These are phyloP conservation scores for Netelia inedita DNA, from an alignment of 2,888 invertebrate genomes.

Conservation along the genomic window DNA sequence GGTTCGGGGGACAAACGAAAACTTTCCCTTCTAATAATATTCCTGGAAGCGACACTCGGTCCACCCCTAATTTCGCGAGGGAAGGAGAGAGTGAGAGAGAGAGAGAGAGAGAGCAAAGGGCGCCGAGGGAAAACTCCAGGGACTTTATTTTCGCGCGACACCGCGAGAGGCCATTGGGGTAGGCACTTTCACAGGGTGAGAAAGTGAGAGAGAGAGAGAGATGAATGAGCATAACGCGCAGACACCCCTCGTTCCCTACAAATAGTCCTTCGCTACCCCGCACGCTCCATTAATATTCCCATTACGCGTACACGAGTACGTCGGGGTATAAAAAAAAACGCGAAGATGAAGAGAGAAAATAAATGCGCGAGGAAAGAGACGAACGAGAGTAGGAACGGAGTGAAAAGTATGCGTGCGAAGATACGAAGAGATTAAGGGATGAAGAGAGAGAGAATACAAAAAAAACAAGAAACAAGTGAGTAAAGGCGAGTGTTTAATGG, in stretches of 20 bases:
- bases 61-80: constrained; percentile 54
- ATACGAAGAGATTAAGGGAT: neutral
- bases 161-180: constrained; percentile 29
- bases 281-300: constrained; percentile 69
- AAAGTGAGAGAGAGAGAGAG: constrained; percentile 19
- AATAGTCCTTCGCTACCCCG: constrained; percentile 62
- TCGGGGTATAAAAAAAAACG: constrained; percentile 16
- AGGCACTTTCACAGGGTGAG: constrained; percentile 15
- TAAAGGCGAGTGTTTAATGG: constrained; percentile 3
- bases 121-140: constrained; percentile 7
- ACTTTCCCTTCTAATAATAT: constrained; percentile 39
- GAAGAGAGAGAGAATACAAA: constrained; percentile 31
- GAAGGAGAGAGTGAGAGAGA: neutral
- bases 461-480: constrained; percentile 30
- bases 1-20: constrained; percentile 24
- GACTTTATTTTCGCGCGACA: constrained; percentile 43
- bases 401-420: neutral
- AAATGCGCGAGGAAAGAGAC: neutral
- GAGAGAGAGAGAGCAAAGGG: neutral
- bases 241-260: constrained; percentile 64
- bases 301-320: constrained; percentile 58
- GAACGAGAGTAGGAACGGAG: constrained; percentile 40
- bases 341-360: neutral
- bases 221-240: constrained; percentile 37
- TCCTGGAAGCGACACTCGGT: constrained; percentile 39